Conservation (phyloP, 2,888 invertebrate genomes). For the Diachrysia chrysitis region DNA sequence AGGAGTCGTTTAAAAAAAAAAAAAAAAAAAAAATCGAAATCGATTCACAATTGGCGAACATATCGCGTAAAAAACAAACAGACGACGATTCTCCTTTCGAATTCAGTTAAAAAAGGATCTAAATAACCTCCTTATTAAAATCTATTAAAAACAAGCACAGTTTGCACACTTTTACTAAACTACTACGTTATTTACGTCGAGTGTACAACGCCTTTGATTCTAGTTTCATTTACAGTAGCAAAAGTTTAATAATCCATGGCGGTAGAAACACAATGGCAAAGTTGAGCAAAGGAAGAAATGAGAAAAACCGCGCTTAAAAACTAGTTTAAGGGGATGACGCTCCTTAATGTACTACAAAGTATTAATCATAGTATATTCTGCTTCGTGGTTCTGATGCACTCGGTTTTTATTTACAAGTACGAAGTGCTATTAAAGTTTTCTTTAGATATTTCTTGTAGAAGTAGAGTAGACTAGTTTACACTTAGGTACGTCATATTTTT, state of each 20-base stretch:
- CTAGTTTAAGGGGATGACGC: slow-evolving; percentile 16
- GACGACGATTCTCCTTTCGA: too few relatives aligned
- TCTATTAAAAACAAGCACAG: slow-evolving; percentile 32
- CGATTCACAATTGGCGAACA: too few relatives aligned
- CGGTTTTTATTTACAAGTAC: background rate
- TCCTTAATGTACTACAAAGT: background rate
- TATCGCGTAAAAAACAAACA: too few relatives aligned
- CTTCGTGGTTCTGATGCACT: background rate
- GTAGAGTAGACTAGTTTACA: too few relatives aligned
- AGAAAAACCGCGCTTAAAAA: slow-evolving; percentile 39
- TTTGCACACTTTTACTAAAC: slow-evolving; percentile 17
- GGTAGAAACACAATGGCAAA: slow-evolving; percentile 53
- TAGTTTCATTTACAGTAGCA: slow-evolving; percentile 47
- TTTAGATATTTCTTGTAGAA: background rate
- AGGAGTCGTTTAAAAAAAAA: too few relatives aligned
- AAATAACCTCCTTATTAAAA: background rate
- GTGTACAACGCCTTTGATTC: slow-evolving; percentile 34
- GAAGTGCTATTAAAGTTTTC: background rate
- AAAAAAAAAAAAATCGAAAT: too few relatives aligned
- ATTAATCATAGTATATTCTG: slow-evolving; percentile 4
- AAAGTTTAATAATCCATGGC: slow-evolving; percentile 54
- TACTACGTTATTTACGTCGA: background rate
- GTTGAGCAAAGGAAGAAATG: slow-evolving; percentile 38
- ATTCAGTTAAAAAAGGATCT: too few relatives aligned
- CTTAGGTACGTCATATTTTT: too few relatives aligned